phyloP scores from a whole-genome alignment of 2,888 invertebrate species.

The Leucophenga maculata region DNA sequence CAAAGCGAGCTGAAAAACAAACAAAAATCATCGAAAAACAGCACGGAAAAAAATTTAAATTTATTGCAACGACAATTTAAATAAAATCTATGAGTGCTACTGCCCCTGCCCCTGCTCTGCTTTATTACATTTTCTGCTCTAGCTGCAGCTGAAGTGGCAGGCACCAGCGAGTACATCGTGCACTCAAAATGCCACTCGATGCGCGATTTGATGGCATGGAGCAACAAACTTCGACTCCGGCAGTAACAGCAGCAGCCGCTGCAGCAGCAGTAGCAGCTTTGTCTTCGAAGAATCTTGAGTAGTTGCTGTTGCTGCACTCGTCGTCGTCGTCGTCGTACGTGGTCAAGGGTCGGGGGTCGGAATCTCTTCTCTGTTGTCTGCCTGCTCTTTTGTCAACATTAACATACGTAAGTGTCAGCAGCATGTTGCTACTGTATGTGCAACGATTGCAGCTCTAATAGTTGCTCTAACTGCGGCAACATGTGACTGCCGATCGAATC shows the following conservation, averaged over 20 bases:
- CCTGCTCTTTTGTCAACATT: slow-evolving; percentile 64
- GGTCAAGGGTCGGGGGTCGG: background rate
- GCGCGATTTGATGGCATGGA: background rate
- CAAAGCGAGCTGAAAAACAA: background rate
- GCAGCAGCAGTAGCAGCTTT: background rate
- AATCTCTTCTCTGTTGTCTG: slow-evolving; percentile 22
- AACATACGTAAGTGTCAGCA: slow-evolving; percentile 68
- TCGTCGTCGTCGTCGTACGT: slow-evolving; percentile 23
- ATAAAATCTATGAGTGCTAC: slow-evolving; percentile 28
- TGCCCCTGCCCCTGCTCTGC: background rate
- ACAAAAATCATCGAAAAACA: slow-evolving; percentile 3
- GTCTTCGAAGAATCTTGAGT: slow-evolving; percentile 8
- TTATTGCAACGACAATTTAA: slow-evolving; percentile 35
- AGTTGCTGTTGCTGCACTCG: background rate
- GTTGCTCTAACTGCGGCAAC: slow-evolving; percentile 26
- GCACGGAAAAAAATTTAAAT: slow-evolving; percentile 23
- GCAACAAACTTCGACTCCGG: background rate
- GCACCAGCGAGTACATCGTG: slow-evolving; percentile 29
- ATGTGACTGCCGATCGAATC: slow-evolving; percentile 27
- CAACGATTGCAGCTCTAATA: slow-evolving; percentile 24
- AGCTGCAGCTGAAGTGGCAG: background rate
- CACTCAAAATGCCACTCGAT: slow-evolving; percentile 20
- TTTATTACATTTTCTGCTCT: background rate
- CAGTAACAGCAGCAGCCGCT: background rate
- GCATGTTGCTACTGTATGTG: slow-evolving; percentile 59